Conservation (phyloP, 2,113 vertebrate genomes). For the Charina bottae region DNA sequence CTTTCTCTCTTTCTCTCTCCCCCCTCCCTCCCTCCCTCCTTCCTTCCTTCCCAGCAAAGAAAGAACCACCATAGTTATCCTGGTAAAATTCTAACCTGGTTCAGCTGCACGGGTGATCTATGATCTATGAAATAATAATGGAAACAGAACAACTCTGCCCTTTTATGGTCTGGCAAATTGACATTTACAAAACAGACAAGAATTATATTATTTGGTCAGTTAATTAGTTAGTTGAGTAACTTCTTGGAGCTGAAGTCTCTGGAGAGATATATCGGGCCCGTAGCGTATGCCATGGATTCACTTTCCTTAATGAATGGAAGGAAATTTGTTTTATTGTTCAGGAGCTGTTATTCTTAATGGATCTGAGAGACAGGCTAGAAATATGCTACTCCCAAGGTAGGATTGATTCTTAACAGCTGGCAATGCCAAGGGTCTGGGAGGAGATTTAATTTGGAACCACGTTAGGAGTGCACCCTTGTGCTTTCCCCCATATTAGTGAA, state of each 20-base stretch:
- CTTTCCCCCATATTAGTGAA: not conserved
- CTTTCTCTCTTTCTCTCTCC: not conserved
- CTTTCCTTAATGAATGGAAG: slow-evolving; percentile 27
- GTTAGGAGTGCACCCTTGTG: not conserved
- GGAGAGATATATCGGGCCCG: not conserved
- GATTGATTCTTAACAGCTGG: not conserved
- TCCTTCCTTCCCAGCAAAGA: not conserved
- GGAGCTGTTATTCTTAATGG: slow-evolving; percentile 6
- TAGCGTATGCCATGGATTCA: slow-evolving; percentile 1
- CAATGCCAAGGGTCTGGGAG: not conserved
- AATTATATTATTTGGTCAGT: slow-evolving; percentile 27
- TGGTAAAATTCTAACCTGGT: not conserved
- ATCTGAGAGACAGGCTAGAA: not conserved
- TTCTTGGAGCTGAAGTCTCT: not conserved
- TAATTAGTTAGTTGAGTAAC: slow-evolving; percentile 24
- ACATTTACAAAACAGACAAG: slow-evolving; percentile 12
- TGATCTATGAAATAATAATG: not conserved
- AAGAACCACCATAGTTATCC: not conserved
- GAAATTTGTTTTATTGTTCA: not conserved
- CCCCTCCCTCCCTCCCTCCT: too few relatives aligned
- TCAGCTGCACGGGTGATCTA: not conserved
- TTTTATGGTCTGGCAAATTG: not conserved
- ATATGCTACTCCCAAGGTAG: not conserved
- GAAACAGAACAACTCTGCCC: not conserved
- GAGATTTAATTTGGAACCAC: not conserved